Evolutionary conservation across 2,113 vertebrate species (phyloP).

Genomic region (Pantherophis guttatus): DNA sequence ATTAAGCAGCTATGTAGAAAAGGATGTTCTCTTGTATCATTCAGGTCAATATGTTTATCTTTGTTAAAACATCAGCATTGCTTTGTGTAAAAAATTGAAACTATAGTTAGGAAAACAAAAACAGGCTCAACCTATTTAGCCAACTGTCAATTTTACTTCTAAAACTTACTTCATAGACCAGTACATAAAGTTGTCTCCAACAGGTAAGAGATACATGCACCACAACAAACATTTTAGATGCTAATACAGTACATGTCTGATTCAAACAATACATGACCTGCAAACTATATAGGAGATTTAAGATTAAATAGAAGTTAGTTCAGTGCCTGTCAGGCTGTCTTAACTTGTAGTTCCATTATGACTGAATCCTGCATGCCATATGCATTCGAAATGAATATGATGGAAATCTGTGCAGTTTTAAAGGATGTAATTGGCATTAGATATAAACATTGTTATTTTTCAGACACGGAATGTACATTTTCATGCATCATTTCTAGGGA

Average conservation of each 20-base stretch:
- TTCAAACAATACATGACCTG: constrained; percentile 29
- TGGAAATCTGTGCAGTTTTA: constrained; percentile 30
- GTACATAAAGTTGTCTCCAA: constrained; percentile 31
- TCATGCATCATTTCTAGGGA: constrained; percentile 46
- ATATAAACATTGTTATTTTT: constrained; percentile 42
- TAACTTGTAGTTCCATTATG: not conserved
- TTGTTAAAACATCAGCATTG: not conserved
- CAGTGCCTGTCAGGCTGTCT: not conserved
- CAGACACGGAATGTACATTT: constrained; percentile 5
- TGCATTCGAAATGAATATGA: constrained; percentile 8
- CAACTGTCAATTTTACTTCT: constrained; percentile 7
- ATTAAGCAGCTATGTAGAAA: not conserved
- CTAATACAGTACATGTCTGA: constrained; percentile 32
- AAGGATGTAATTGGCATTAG: constrained; percentile 34
- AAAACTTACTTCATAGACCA: not conserved
- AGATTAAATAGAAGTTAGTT: not conserved
- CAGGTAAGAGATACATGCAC: constrained; percentile 28
- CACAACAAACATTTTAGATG: constrained; percentile 18
- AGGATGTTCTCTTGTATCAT: not conserved
- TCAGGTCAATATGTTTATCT: not conserved
- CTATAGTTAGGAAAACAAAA: not conserved
- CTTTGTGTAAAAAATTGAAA: constrained; percentile 21
- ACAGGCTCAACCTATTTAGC: not conserved
- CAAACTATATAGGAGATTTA: not conserved
- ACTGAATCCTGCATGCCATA: constrained; percentile 10